Conservation (phyloP, 2,797 vertebrate species). For the Acridotheres tristis region DNA sequence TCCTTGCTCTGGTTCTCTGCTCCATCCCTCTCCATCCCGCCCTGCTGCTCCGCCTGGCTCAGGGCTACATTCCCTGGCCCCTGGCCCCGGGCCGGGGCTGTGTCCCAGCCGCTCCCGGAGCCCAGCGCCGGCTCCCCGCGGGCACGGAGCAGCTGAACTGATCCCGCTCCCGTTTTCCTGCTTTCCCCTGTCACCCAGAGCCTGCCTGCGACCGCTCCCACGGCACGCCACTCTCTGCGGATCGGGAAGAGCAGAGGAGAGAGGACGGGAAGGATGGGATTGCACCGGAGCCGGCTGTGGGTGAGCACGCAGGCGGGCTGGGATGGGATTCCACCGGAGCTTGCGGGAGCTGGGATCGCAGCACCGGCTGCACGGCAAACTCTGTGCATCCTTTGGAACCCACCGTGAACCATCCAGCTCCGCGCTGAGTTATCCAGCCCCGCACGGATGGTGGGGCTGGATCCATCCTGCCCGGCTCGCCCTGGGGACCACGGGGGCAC, state of each 20-base stretch:
- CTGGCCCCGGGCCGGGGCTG: not conserved
- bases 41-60: not conserved
- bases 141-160: not conserved
- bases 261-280: not conserved
- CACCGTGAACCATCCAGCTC: not conserved
- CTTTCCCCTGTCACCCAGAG: not conserved
- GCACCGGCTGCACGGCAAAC: not conserved
- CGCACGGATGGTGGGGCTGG: not conserved
- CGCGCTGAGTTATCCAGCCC: not conserved
- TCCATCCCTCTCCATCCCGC: not conserved
- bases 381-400: not conserved
- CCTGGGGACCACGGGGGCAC: not conserved
- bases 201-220: not conserved
- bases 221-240: not conserved
- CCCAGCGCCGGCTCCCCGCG: not conserved
- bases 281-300: not conserved
- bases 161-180: not conserved
- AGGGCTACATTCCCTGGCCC: not conserved
- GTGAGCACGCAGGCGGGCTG: not conserved
- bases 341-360: not conserved
- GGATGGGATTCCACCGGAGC: not conserved
- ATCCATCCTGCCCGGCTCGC: not conserved
- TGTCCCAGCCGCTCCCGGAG: not conserved
- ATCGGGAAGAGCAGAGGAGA: not conserved
- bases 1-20: not conserved